Evolutionary conservation across 1,140 invertebrate species (phyloP).

Genomic region (Atta texana): DNA sequence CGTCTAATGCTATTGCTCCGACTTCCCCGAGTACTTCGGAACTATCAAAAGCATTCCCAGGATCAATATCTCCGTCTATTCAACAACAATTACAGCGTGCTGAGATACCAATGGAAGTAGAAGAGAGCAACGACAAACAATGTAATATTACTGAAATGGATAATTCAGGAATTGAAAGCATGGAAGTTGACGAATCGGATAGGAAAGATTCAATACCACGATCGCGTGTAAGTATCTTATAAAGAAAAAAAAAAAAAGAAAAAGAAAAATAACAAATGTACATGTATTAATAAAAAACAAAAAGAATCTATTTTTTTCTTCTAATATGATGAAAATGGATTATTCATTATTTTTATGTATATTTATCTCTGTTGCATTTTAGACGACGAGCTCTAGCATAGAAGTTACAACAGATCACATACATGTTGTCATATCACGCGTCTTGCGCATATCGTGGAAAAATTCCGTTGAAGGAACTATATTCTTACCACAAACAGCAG

Average conservation of each 20-base stretch:
- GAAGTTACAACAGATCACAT: conserved; percentile 89
- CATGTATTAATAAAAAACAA: neutral
- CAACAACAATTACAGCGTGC: conserved; percentile 77
- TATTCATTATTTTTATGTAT: neutral
- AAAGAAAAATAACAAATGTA: neutral
- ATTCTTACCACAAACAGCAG: conserved; percentile 89
- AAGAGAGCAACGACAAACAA: conserved; percentile 86
- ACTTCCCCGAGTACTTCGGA: conserved; percentile 78
- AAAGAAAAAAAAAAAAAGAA: no score
- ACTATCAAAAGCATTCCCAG: conserved; percentile 80
- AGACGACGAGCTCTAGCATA: conserved; percentile 86
- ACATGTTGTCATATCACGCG: conserved; percentile 87
- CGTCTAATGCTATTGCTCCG: conserved; percentile 65
- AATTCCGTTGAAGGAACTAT: conserved; percentile 87
- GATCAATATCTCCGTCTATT: conserved; percentile 79
- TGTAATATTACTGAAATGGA: conserved; percentile 87
- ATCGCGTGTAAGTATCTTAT: conserved; percentile 80
- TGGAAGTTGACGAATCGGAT: conserved; percentile 89
- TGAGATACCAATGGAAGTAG: conserved; percentile 87
- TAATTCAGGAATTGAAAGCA: conserved; percentile 92
- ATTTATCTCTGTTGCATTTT: conserved; percentile 62
- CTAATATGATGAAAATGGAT: neutral
- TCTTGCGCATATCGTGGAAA: conserved; percentile 90
- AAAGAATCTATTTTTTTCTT: neutral
- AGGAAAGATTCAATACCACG: conserved; percentile 83